Evolutionary conservation across 2,797 vertebrate species (phyloP).

Genomic region (Decapterus maruadsi): DNA sequence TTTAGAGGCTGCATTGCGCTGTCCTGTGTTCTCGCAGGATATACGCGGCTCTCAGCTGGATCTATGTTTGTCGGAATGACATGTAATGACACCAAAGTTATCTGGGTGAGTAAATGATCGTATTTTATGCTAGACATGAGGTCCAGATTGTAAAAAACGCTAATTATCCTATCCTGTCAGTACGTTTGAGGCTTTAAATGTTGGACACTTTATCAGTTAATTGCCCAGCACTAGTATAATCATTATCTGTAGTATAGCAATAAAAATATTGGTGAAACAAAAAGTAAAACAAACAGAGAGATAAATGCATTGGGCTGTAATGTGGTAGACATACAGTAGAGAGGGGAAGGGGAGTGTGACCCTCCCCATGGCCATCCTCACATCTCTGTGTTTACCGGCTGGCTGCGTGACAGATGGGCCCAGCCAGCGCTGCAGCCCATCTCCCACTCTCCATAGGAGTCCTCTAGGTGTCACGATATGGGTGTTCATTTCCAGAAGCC

Average conservation of each 20-base stretch:
- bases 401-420: constrained; percentile 60
- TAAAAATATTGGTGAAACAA: not conserved
- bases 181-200: too few species aligned
- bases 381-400: constrained; percentile 35
- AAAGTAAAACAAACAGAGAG: not conserved
- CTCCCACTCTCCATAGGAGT: constrained; percentile 59
- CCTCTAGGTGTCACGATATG: constrained; percentile 63
- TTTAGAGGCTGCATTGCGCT: too few species aligned
- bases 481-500: constrained; percentile 62
- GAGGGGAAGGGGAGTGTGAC: constrained; percentile 27
- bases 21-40: too few species aligned
- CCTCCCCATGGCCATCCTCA: constrained; percentile 22
- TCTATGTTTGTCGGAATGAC: too few species aligned
- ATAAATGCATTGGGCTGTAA: not conserved
- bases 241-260: too few species aligned
- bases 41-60: too few species aligned
- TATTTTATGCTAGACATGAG: too few species aligned
- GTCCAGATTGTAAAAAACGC: too few species aligned
- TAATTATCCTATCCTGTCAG: too few species aligned
- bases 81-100: too few species aligned
- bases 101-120: too few species aligned
- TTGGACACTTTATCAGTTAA: too few species aligned
- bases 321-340: constrained; percentile 1
- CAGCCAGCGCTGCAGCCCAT: constrained; percentile 43
- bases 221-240: not conserved